phyloP scores from a whole-genome alignment of 92 coral and sea anemone species.

The Actinostola sp. region DNA sequence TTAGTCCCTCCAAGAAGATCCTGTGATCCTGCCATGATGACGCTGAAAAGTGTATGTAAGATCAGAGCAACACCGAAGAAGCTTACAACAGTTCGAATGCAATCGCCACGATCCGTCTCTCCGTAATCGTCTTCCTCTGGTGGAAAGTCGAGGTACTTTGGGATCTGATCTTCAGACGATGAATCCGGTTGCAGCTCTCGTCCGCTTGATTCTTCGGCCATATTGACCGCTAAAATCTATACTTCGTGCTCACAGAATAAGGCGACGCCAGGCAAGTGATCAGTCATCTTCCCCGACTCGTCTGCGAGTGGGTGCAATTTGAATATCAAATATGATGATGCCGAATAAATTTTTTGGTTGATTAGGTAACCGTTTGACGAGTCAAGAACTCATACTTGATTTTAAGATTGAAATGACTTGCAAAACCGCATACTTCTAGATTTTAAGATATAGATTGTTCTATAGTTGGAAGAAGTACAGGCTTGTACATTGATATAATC shows the following conservation, averaged over 20 bases:
- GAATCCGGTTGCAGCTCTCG: constrained; percentile 31
- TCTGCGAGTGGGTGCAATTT: constrained; percentile 1
- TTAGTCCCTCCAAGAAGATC: constrained; percentile 81
- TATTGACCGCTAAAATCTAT: neutral
- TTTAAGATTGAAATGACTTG: no score
- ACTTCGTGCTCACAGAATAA: neutral
- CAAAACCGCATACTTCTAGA: no score
- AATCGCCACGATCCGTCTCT: constrained; percentile 38
- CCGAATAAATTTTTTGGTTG: constrained; percentile 23
- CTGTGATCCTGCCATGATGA: constrained; percentile 76
- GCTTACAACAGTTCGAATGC: constrained; percentile 60
- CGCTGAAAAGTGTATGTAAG: constrained; percentile 61
- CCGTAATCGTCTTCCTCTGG: constrained; percentile 49
- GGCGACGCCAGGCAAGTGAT: constrained; percentile 7
- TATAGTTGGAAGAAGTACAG: no score
- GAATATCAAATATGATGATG: constrained; percentile 17
- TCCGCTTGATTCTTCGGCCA: constrained; percentile 54
- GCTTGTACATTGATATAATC: no score
- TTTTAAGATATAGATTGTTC: no score
- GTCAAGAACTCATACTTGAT: no score
- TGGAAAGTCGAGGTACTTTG: constrained; percentile 18
- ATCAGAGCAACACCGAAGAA: constrained; percentile 72
- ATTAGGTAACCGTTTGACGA: constrained; percentile 25
- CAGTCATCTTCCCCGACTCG: neutral
- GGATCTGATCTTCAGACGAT: constrained; percentile 23